These are phyloP conservation scores for Chiloscyllium plagiosum DNA, from an alignment of 2,113 vertebrate species.

Conservation along the genomic window DNA sequence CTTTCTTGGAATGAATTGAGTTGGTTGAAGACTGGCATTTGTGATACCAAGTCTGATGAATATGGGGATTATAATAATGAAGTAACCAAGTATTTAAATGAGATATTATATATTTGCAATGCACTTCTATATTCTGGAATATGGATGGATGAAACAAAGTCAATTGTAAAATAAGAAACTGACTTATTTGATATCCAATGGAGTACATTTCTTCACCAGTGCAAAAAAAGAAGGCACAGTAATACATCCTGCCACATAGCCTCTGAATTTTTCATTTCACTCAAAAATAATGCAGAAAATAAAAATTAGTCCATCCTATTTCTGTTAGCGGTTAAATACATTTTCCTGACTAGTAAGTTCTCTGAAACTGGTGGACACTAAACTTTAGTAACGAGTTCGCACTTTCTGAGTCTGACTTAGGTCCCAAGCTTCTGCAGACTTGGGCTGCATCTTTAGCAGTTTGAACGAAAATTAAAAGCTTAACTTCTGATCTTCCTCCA, in stretches of 20 bases:
- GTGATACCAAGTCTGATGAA: neutral
- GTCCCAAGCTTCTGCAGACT: neutral
- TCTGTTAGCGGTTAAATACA: neutral
- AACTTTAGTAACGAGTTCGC: neutral
- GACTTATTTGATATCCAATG: neutral
- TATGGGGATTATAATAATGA: neutral
- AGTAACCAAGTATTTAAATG: neutral
- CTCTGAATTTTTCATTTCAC: neutral
- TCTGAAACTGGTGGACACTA: too few species aligned
- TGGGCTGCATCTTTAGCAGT: neutral
- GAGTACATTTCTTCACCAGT: too few species aligned
- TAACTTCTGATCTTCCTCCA: neutral
- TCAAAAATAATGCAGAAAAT: neutral
- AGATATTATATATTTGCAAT: neutral
- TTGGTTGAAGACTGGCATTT: neutral
- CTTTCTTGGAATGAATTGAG: neutral
- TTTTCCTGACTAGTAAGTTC: neutral
- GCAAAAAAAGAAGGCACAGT: neutral
- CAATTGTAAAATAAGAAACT: neutral
- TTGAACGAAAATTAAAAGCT: neutral
- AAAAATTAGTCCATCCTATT: neutral
- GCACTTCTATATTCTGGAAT: neutral
- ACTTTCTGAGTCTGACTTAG: neutral
- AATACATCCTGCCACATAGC: neutral
- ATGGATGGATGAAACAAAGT: neutral